These are phyloP conservation scores for Andricus curvator DNA, from an alignment of 2,888 invertebrate species.

Conservation along the genomic window DNA sequence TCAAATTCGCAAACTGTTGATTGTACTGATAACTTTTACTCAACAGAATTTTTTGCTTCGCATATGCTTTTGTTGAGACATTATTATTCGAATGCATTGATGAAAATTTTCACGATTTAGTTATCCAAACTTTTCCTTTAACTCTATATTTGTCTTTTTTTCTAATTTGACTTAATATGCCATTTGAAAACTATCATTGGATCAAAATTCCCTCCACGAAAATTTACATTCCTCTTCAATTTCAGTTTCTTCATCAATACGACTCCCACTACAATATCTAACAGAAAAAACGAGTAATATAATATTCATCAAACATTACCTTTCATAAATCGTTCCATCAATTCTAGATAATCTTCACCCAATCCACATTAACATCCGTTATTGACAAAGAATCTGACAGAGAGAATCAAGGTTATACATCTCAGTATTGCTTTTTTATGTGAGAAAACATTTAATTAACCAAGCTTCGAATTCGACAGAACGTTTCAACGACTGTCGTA, in stretches of 20 bases:
- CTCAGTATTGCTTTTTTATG: constrained; percentile 57
- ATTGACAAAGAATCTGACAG: constrained; percentile 65
- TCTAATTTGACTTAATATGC: no score
- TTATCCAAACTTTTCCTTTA: no score
- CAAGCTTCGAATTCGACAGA: constrained; percentile 69
- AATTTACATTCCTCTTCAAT: background rate
- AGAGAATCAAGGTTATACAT: constrained; percentile 61
- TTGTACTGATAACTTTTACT: no score
- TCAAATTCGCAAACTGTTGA: no score
- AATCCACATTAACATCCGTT: background rate
- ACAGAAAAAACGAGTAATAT: background rate
- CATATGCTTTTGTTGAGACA: no score
- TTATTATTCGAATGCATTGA: no score
- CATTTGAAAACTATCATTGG: no score
- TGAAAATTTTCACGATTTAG: no score
- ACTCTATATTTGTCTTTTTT: background rate
- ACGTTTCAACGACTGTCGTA: constrained; percentile 68
- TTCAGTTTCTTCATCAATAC: background rate
- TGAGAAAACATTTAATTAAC: constrained; percentile 76
- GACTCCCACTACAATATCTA: background rate
- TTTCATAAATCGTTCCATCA: constrained; percentile 9
- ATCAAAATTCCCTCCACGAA: no score
- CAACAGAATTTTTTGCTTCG: no score
- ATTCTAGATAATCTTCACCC: constrained; percentile 12
- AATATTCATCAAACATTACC: background rate